Percentiles rank a stretch among this genome's conserved stretches.
phyloP scores from a whole-genome alignment of 1,140 invertebrate genomes.

The Habropoda laboriosa region DNA sequence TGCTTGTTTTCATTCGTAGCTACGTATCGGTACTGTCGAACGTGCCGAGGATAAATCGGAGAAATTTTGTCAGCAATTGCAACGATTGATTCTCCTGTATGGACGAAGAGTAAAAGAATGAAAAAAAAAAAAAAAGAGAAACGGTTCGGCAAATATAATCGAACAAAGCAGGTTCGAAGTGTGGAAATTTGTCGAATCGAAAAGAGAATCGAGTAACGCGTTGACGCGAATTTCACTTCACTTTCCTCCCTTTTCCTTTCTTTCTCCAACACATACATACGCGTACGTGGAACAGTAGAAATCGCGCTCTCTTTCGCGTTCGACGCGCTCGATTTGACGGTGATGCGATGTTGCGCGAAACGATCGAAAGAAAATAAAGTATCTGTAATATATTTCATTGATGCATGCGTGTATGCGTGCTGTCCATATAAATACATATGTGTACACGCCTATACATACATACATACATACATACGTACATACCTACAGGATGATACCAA shows the following conservation, averaged over 20 bases:
- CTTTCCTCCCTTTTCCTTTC: no score
- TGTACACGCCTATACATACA: conserved; percentile 1
- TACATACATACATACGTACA: no score
- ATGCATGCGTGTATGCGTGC: not conserved
- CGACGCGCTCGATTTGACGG: not conserved
- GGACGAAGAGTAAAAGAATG: no score
- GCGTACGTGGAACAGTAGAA: not conserved
- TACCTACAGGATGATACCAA: conserved; percentile 9
- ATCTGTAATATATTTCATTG: not conserved
- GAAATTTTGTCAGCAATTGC: no score
- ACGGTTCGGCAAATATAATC: no score
- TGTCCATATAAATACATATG: not conserved
- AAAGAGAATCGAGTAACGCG: no score
- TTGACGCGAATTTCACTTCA: no score
- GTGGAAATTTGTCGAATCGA: no score
- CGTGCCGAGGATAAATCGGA: not conserved
- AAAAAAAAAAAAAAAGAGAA: no score
- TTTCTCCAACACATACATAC: not conserved
- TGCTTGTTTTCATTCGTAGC: not conserved
- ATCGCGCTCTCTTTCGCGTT: not conserved
- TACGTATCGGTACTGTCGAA: not conserved
- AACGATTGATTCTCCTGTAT: no score
- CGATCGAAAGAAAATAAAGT: not conserved
- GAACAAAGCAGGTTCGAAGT: no score
- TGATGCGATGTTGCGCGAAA: not conserved